These are phyloP conservation scores for Synergus itoensis DNA, from an alignment of 2,888 invertebrate genomes.

Conservation along the genomic window DNA sequence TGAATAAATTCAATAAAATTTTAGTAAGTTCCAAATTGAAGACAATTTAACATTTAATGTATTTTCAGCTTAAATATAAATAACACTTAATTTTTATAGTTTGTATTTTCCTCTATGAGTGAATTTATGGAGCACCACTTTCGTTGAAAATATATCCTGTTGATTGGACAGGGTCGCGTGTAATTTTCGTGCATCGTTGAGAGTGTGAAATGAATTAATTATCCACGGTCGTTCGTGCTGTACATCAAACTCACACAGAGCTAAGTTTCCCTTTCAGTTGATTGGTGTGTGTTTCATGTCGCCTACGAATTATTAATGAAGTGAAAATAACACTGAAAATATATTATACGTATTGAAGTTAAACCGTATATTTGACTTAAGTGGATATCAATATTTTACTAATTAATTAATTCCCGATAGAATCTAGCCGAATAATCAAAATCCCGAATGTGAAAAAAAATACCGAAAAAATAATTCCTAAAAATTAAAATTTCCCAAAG, in stretches of 20 bases:
- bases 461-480: too few species aligned
- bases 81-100: background rate
- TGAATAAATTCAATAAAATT: too few species aligned
- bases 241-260: background rate
- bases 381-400: background rate
- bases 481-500: too few species aligned
- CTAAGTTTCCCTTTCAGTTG: background rate
- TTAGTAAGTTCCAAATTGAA: too few species aligned
- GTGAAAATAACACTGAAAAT: background rate
- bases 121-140: background rate
- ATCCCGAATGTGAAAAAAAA: too few species aligned
- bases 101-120: background rate
- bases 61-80: too few species aligned
- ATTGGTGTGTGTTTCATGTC: background rate
- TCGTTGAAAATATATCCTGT: background rate
- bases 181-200: background rate
- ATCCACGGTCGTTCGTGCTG: background rate
- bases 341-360: background rate
- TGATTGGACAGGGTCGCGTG: background rate
- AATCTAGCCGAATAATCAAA: too few species aligned
- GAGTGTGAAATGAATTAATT: slow-evolving; percentile 9
- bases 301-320: background rate
- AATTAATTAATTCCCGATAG: background rate
- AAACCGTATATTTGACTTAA: background rate
- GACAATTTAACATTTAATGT: too few species aligned